These are phyloP conservation scores for Porites australiensis DNA, from an alignment of 64 coral and sea anemone genomes.

Conservation along the genomic window DNA sequence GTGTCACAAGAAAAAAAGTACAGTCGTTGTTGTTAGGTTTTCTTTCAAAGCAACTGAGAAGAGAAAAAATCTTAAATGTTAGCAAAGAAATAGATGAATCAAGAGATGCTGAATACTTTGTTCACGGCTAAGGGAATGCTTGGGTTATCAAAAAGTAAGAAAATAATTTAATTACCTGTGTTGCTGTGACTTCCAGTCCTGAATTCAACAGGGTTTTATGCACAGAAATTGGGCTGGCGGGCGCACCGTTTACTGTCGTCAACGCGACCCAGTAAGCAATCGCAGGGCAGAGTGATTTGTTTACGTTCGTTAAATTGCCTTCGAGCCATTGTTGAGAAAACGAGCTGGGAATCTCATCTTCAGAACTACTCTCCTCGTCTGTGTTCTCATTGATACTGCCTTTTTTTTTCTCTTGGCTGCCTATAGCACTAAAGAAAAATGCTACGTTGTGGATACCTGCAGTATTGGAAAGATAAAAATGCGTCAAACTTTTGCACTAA, in stretches of 20 bases:
- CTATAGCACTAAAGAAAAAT: slow-evolving; percentile 18
- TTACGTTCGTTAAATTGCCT: not conserved
- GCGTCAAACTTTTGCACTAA: not conserved
- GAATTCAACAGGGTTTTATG: slow-evolving; percentile 25
- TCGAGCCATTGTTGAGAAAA: too few relatives aligned
- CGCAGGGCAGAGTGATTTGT: slow-evolving; percentile 38
- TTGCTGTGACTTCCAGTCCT: not conserved
- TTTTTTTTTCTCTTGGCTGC: not conserved
- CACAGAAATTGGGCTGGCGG: slow-evolving; percentile 22
- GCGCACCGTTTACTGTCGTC: slow-evolving; percentile 26
- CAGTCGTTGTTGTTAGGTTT: too few relatives aligned
- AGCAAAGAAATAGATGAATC: too few relatives aligned
- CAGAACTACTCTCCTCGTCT: too few relatives aligned
- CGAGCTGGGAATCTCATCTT: too few relatives aligned
- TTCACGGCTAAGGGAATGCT: too few relatives aligned
- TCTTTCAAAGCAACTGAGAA: too few relatives aligned
- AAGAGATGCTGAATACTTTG: too few relatives aligned
- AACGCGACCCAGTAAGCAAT: slow-evolving; percentile 22
- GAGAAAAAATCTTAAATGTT: too few relatives aligned
- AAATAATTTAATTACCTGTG: not conserved
- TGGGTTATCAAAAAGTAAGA: too few relatives aligned
- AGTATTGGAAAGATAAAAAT: too few relatives aligned
- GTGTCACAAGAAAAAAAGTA: too few relatives aligned
- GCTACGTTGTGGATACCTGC: not conserved
- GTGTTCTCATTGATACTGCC: not conserved